Conservation (phyloP, 2,888 invertebrate species). For the Amorpha juglandis region DNA sequence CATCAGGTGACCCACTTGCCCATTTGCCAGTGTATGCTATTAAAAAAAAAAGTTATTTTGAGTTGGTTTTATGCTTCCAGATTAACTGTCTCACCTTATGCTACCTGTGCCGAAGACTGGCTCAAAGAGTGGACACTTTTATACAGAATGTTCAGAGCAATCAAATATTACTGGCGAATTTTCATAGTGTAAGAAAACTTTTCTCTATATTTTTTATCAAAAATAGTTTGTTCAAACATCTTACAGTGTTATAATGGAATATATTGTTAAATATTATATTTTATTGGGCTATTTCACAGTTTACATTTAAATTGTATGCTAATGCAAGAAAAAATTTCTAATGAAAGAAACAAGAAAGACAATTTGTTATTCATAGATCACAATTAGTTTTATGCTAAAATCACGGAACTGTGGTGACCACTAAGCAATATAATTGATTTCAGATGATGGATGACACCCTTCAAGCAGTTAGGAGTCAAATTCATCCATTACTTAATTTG, state of each 20-base stretch:
- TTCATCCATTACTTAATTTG: constrained; percentile 44
- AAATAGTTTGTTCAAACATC: background rate
- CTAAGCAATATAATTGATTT: background rate
- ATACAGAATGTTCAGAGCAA: constrained; percentile 66
- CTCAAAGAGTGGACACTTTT: constrained; percentile 59
- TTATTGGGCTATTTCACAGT: too few species aligned
- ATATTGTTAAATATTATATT: too few species aligned
- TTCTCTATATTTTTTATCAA: background rate
- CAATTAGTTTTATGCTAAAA: too few species aligned
- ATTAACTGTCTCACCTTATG: constrained; percentile 56
- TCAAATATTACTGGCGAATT: constrained; percentile 60
- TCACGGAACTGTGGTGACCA: too few species aligned
- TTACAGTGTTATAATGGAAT: constrained; percentile 26
- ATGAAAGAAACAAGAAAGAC: too few species aligned
- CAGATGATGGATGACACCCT: constrained; percentile 49
- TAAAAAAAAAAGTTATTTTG: too few species aligned
- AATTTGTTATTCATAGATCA: too few species aligned
- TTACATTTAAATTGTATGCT: too few species aligned
- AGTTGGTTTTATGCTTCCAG: constrained; percentile 47
- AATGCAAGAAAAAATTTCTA: too few species aligned
- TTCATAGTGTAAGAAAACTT: constrained; percentile 35
- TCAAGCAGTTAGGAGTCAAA: constrained; percentile 40
- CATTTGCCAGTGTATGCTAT: too few species aligned
- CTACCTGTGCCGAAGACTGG: constrained; percentile 59
- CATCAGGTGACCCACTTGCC: too few species aligned